Base-by-base conservation (phyloP, 2,888 invertebrate genomes). In the Polydrusus tereticollis region DNA sequence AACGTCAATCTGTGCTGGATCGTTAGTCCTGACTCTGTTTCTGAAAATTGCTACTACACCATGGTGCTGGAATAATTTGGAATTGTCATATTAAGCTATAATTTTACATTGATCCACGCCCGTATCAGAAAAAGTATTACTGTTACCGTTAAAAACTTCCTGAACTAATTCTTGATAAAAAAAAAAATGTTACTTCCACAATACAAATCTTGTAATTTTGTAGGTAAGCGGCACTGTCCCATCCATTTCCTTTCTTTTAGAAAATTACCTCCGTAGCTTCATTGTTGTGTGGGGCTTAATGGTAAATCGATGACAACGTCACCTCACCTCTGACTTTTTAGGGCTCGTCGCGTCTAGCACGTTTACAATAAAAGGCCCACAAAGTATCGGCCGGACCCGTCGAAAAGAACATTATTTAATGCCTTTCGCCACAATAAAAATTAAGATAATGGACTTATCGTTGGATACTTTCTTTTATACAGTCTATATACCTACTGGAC, bases 261-360 rank as follows among this genome's bases (percentile, higher is more conserved):
- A 23, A 63, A 50, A 64, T 64, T 55, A 18, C 52, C 26, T 64
- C 45, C 29, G 55, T 55, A 55, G 55, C 43, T 23, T 57, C 43
- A 55, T 65, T 65, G 55, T 65, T 33, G 65, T 65, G 43, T 55
- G 55, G 29, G 41, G 43, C 45, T 16, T 69, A 69, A 69, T 69
- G 63, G 69, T 57, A 69, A 69, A 69, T 69, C 69, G 62, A 69
- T 69, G 63, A 55, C 26, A 18, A 23, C 59, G 59, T 33, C 67
- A 67, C 55, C 67, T 67, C 67, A 59, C 67, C 67, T 67, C 47
- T 67, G 59, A 67, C 67, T 67, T 67, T 55, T 67, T 67, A 67
- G 58, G 58, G 58, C 26, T 47, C 43, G 58, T 58, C 58, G 67
- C 47, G 58, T 45, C 67, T 58, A 23, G 52, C 64, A 64, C 64